These are phyloP conservation scores for Meda fulgida DNA, from an alignment of 2,797 vertebrate species.

Conservation along the genomic window DNA sequence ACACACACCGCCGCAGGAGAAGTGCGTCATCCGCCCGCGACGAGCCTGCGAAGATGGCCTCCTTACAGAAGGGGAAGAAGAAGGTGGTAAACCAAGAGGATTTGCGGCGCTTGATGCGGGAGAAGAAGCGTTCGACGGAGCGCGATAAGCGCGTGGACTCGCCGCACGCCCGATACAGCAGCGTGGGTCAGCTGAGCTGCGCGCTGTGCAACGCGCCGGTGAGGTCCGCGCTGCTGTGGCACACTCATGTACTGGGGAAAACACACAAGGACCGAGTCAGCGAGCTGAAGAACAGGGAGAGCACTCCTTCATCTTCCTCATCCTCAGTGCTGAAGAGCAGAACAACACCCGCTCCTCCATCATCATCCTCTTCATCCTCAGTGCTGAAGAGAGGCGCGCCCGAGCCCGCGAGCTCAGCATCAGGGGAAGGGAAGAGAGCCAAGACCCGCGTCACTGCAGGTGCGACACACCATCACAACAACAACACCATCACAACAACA, in stretches of 20 bases:
- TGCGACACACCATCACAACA: not conserved
- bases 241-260: slow-evolving; percentile 90
- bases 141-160: slow-evolving; percentile 87
- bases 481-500: no score
- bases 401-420: not conserved
- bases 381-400: slow-evolving; percentile 69
- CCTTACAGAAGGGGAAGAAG: slow-evolving; percentile 80
- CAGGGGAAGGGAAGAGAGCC: not conserved
- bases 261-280: slow-evolving; percentile 87
- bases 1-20: not conserved
- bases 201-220: slow-evolving; percentile 84
- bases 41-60: not conserved
- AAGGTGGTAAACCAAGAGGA: slow-evolving; percentile 92
- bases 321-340: slow-evolving; percentile 75
- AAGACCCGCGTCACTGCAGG: not conserved
- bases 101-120: slow-evolving; percentile 89
- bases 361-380: slow-evolving; percentile 59
- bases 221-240: slow-evolving; percentile 91
- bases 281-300: slow-evolving; percentile 79
- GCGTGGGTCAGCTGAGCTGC: slow-evolving; percentile 88
- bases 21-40: slow-evolving; percentile 39
- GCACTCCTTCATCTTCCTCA: slow-evolving; percentile 53
- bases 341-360: slow-evolving; percentile 10
- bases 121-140: slow-evolving; percentile 82
- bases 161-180: slow-evolving; percentile 92